These are phyloP conservation scores for Aurelia sp. DNA, from an alignment of 30 jellyfish, hydroid and myxozoan genomes.

Conservation along the genomic window DNA sequence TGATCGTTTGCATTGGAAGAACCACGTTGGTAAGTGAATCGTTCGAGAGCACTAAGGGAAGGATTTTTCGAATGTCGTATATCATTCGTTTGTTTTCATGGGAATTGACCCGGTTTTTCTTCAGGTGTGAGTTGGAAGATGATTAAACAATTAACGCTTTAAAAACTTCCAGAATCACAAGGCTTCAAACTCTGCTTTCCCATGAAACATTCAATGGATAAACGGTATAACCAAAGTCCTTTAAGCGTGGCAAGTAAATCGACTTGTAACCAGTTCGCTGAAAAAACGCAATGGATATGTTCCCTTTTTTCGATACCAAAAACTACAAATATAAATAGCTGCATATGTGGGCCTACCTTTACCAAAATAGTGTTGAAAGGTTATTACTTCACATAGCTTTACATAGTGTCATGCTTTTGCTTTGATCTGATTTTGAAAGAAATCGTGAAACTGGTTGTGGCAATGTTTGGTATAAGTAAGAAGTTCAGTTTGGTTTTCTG, in stretches of 20 bases:
- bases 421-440: not conserved
- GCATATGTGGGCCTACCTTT: too few relatives aligned
- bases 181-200: not conserved
- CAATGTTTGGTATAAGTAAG: not conserved
- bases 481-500: not conserved
- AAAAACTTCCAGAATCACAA: not conserved
- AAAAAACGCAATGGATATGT: too few relatives aligned
- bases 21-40: conserved; percentile 22
- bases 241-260: too few relatives aligned
- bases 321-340: too few relatives aligned
- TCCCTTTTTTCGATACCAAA: not conserved
- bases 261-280: too few relatives aligned
- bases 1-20: conserved; percentile 11
- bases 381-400: too few relatives aligned
- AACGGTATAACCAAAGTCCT: not conserved
- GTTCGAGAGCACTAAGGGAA: not conserved
- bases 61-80: not conserved
- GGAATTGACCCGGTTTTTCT: not conserved
- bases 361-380: too few relatives aligned
- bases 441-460: not conserved
- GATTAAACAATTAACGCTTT: not conserved
- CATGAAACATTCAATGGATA: not conserved
- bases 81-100: not conserved
- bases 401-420: not conserved
- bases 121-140: not conserved